Evolutionary conservation across 2,113 vertebrate species (phyloP), one percentile per base, ranked within the genome.

Genomic region (Megaleporinus macrocephalus): DNA sequence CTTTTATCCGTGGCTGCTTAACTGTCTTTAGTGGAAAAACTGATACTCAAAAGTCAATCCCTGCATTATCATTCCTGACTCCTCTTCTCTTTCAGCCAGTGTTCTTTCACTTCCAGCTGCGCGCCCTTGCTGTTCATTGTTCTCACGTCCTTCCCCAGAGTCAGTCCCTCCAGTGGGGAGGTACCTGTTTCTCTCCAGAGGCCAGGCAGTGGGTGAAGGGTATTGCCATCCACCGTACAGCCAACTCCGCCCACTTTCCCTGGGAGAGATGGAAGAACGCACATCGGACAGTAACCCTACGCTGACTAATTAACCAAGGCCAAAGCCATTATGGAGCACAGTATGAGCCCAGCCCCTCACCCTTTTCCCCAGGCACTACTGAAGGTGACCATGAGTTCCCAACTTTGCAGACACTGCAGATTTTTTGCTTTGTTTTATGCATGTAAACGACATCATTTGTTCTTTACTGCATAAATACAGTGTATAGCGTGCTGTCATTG

Each of bases 261-360:
- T 22, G 29, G 63, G n/a, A 13, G 10, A 72, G 76, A 82, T 62
- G 62, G 29, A 57, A 74, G 44, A 55, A 49, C 36, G 73, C 73
- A 62, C 75, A 47, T 4, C 73, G 79, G 71, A 79, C 69, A 71
- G 66, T 80, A 80, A 77, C 76, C 83, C 80, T 57, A 80, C 44
- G 53, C 22, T 77, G 77, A 68, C 72, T 83, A 80, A 84, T 87
- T 87, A 84, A 79, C 66, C 26, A 29, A 44, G 33, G 68, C 72
- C 59, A 84, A 79, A 71, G n/a, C 76, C 15, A 80, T 79, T 87
- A 82, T 44, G 15, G 14, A 53, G 6, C 66, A 63, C 30, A 29
- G 26, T 71, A 30, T 82, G 74, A 80, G 78, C 33, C 27, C 55
- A 63, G 26, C 71, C 61, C 53, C 22, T 53, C 49, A 33, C 11